Base-by-base conservation (phyloP, 2,113 vertebrate genomes). In the Choloepus hoffmanni region DNA sequence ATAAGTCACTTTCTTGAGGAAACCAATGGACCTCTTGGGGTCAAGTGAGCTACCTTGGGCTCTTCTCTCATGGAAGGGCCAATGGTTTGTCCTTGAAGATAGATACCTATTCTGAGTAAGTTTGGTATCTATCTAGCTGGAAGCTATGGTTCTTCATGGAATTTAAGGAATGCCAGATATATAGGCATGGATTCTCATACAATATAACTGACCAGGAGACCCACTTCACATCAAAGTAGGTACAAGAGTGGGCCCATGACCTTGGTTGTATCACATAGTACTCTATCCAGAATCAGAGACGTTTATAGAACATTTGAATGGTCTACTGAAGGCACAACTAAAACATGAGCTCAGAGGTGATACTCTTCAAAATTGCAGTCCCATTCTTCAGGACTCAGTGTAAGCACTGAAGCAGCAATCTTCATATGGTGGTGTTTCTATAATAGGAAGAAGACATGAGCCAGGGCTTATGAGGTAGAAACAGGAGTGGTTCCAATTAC, bases 401-500 rank as follows among this genome's bases (percentile, higher is more conserved):
- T 15, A 36, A 70, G 30, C 77, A 8, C 33, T 58, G 79, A 83
- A 40, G 36, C 60, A 58, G 30, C 19, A 53, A 24, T 3, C 55
- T 53, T 14, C 33, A 16, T 60, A 11, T 83, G 28, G 28, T 93
- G 13, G 24, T n/a, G 2, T 48, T 82, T 87, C 23, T 2, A 48
- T 12, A 55, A 40, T 40, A 85, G 1, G 23, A 85, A 70, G 33
- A 70, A 55, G 65, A 33, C 43, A 7, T 55, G n/a, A 91, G 24
- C 4, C 28, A 86, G 55, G 36, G 65, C 81, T 5, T 43, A 65
- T 65, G 21, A 81, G 24, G 36, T 87, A 48, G 24, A 72, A 73
- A 3, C 10, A 72, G 3, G 48, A 16, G 2, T 62, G 50, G 3
- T 12, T 1, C 5, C n/a, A 50, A 5, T 82, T 45, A 21, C 1